Conservation (phyloP, 2,113 vertebrate species). For the Mionectes macconnelli region DNA sequence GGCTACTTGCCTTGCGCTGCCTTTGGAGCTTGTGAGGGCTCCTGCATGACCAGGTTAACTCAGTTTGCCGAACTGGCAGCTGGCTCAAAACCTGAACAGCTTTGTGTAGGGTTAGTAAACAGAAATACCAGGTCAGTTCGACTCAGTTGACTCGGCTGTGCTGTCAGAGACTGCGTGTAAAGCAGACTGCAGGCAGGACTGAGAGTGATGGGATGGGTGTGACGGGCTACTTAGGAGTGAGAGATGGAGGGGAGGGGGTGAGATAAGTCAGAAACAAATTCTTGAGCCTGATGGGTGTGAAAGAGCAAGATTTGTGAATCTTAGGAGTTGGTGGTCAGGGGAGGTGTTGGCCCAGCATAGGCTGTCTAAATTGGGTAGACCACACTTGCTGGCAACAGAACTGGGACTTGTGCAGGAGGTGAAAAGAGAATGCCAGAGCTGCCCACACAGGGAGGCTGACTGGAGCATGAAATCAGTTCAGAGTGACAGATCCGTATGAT, state of each 20-base stretch:
- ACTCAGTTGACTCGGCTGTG: background rate
- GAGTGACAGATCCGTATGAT: background rate
- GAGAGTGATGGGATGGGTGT: background rate
- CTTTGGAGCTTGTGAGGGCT: background rate
- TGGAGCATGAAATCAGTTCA: background rate
- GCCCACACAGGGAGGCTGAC: background rate
- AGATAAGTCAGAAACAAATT: background rate
- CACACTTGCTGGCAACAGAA: background rate
- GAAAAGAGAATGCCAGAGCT: background rate
- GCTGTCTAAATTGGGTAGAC: background rate
- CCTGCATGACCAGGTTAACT: background rate
- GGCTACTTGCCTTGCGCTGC: background rate
- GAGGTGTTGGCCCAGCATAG: background rate
- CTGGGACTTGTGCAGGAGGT: background rate
- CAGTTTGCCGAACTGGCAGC: background rate
- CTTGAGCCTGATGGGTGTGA: background rate
- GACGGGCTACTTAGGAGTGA: background rate
- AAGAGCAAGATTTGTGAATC: background rate
- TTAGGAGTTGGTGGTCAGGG: background rate
- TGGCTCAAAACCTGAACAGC: background rate
- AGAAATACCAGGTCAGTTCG: background rate
- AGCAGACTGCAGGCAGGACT: background rate
- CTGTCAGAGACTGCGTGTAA: rapidly evolving
- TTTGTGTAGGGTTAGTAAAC: background rate
- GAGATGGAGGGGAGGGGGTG: background rate